A percentile compares a stretch with the other conserved stretches of the same genome.
Evolutionary conservation across 2,888 invertebrate species (phyloP).

Genomic region (Erynnis tages): DNA sequence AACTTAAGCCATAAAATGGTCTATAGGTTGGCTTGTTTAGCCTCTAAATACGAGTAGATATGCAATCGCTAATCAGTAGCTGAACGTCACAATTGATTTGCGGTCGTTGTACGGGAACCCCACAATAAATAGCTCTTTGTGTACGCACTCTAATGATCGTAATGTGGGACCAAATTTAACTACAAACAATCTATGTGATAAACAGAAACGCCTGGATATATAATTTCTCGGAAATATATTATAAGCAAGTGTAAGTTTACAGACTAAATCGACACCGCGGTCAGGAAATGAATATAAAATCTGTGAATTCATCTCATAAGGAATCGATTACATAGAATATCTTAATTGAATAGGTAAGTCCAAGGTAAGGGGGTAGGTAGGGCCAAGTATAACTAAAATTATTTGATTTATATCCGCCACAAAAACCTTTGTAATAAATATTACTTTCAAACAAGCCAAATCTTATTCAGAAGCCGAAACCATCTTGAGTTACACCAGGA

Average conservation of each 20-base stretch:
- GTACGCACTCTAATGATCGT: constrained; percentile 16
- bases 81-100: constrained; percentile 14
- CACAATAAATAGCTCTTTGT: background rate
- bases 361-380: no score
- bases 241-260: no score
- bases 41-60: background rate
- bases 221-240: no score
- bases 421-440: constrained; percentile 19
- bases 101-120: constrained; percentile 1
- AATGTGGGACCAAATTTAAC: no score
- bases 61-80: background rate
- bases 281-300: no score
- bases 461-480: constrained; percentile 13
- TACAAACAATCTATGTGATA: no score
- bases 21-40: background rate
- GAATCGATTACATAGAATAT: no score
- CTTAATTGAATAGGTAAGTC: no score
- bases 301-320: no score
- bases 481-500: constrained; percentile 15
- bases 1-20: no score
- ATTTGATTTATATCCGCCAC: constrained; percentile 17
- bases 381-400: constrained; percentile 24
- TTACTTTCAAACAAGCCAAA: constrained; percentile 20
- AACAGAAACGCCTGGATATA: no score
- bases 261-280: no score